Evolutionary conservation across 2,888 invertebrate species (phyloP), one percentile per base, ranked within the genome.

Genomic region (Apoda limacodes): DNA sequence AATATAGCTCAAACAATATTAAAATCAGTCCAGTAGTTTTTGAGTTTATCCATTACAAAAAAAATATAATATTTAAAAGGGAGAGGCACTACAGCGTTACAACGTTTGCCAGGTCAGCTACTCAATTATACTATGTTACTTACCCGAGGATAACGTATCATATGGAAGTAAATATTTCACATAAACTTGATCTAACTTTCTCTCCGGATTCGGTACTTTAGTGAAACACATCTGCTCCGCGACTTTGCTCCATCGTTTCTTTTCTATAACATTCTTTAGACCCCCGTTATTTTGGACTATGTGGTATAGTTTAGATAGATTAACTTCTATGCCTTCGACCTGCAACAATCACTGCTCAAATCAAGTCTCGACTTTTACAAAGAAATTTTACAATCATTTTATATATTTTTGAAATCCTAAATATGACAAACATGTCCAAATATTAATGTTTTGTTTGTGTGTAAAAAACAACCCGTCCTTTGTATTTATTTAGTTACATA

Each of bases 251-350:
- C 96, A 97, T 43, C 89, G 89, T 51, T 94, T 92, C 56, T 91
- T 91, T 50, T 93, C 91, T 5, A 94, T 90, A 0, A 95, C 91
- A 50, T 90, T 88, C 52, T 90, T 90, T 9, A 95, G 76, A 0
- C 96, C 96, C 0, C 96, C 96, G 37, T 90, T 82, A 20, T 86
- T 85, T 57, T 94, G 92, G 0, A 97, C 94, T 0, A 90, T 87
- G 50, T 90, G 89, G 59, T 93, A 94, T 4, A 97, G 71, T 27
- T 91, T 87, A 0, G 93, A 91, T 3, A 97, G 70, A 61, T 97
- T 94, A 0, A 96, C 83, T 75, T 97, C 96, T 76, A 95, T 88
- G 4, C 95, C 94, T 14, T 95, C 94, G 45, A 95, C 87, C 90
- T 89, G 48, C 32, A 71, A n/a, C n/a, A n/a, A n/a, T n/a, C n/a